A percentile compares a stretch with the other conserved stretches of the same genome.
These are phyloP conservation scores for Myotis pilosus DNA, from an alignment of 2,797 vertebrate genomes.

Conservation along the genomic window DNA sequence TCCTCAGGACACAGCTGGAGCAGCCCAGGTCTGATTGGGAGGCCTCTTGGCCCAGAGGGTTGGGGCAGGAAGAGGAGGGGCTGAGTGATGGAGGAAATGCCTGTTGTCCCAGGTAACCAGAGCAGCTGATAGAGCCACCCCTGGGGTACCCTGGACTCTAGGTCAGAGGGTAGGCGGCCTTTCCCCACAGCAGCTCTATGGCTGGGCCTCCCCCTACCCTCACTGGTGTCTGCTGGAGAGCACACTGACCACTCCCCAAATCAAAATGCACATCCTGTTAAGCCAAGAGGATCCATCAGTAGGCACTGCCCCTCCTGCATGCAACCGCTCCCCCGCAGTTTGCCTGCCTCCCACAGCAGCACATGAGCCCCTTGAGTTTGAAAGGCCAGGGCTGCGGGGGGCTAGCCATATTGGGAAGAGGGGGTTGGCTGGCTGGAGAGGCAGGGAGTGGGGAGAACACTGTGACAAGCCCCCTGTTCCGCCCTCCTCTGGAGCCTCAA, in stretches of 20 bases:
- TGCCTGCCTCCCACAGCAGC: neutral
- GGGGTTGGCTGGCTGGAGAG: neutral
- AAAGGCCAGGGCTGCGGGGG: neutral
- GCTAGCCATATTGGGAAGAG: neutral
- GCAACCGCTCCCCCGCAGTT: neutral
- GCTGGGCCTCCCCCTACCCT: neutral
- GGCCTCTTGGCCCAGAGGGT: slow-evolving; percentile 73
- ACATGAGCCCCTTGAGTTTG: neutral
- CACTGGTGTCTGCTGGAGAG: neutral
- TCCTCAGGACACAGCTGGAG: slow-evolving; percentile 76
- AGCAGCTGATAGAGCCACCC: slow-evolving; percentile 42
- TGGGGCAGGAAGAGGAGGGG: slow-evolving; percentile 76
- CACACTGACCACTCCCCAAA: neutral
- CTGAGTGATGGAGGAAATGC: slow-evolving; percentile 77
- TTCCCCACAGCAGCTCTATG: neutral
- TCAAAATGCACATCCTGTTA: neutral
- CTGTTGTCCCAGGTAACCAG: slow-evolving; percentile 77
- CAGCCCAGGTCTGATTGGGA: slow-evolving; percentile 76
- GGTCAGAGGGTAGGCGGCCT: slow-evolving; percentile 48
- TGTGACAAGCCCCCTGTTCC: neutral
- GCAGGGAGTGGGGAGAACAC: neutral
- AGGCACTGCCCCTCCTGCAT: neutral
- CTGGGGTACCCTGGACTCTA: slow-evolving; percentile 48
- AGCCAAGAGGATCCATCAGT: neutral
- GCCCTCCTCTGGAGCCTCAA: neutral